Evolutionary conservation across 2,888 invertebrate species (phyloP).

Genomic region (Athetis lepigone): DNA sequence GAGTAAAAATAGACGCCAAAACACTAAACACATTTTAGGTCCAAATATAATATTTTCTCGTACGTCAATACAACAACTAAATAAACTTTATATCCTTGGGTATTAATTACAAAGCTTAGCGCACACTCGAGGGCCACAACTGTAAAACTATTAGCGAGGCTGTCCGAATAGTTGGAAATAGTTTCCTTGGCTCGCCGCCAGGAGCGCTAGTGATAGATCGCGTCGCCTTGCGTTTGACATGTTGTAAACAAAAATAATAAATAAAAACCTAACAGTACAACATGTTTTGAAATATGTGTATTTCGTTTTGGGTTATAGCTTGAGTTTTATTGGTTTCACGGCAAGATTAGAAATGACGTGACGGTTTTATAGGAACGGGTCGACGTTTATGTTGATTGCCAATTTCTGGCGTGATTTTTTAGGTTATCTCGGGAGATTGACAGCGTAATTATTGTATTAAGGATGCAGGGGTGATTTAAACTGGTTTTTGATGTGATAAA

Average conservation of each 20-base stretch:
- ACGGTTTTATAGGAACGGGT: constrained; percentile 67
- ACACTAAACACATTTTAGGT: constrained; percentile 9
- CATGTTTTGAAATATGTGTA: constrained; percentile 80
- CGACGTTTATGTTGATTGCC: constrained; percentile 72
- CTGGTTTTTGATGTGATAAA: constrained; percentile 9
- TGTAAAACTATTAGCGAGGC: constrained; percentile 85
- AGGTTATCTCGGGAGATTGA: constrained; percentile 47
- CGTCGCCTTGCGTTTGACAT: constrained; percentile 82
- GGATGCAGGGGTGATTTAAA: constrained; percentile 4
- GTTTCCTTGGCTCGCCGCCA: constrained; percentile 86
- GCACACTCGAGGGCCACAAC: constrained; percentile 76
- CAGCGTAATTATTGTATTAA: constrained; percentile 51
- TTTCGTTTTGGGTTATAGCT: constrained; percentile 78
- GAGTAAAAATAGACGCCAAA: background rate
- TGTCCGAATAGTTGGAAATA: constrained; percentile 84
- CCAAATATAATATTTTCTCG: constrained; percentile 22
- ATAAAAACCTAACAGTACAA: constrained; percentile 74
- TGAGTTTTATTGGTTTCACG: constrained; percentile 82
- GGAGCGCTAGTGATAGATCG: constrained; percentile 81
- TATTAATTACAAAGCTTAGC: constrained; percentile 83
- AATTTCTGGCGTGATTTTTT: constrained; percentile 65
- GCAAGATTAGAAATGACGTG: constrained; percentile 78
- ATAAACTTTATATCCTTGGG: constrained; percentile 70
- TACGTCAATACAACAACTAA: constrained; percentile 53
- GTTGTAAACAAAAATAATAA: constrained; percentile 87